Conservation (phyloP, 1,140 invertebrate species). For the Leucophenga varia region DNA sequence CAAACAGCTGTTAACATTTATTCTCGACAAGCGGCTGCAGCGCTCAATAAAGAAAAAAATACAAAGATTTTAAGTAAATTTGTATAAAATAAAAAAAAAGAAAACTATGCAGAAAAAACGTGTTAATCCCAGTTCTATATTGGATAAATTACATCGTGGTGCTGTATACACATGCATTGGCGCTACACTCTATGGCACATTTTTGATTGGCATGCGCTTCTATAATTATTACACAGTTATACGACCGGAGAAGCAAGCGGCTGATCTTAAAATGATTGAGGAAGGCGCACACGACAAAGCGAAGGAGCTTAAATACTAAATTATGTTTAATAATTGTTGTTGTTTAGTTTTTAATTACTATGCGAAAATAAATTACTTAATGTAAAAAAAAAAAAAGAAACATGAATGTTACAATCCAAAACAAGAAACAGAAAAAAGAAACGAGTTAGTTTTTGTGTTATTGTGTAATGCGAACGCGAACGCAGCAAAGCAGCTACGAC, state of each 20-base stretch:
- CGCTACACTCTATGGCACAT: constrained; percentile 56
- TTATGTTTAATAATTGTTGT: neutral
- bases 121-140: constrained; percentile 37
- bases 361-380: neutral
- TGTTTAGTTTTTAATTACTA: neutral
- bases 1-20: no score
- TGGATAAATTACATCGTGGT: constrained; percentile 58
- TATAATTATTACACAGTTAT: constrained; percentile 56
- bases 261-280: constrained; percentile 47
- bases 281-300: constrained; percentile 47
- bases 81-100: constrained; percentile 3
- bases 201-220: constrained; percentile 50
- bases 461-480: no score
- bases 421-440: no score
- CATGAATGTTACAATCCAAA: no score
- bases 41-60: no score
- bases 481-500: no score
- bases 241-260: constrained; percentile 48
- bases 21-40: no score
- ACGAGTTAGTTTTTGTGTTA: no score
- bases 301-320: constrained; percentile 46
- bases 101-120: constrained; percentile 46
- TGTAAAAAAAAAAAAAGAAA: no score
- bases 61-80: no score
- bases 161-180: constrained; percentile 58